Percentiles rank a stretch among this genome's conserved stretches.
These are phyloP conservation scores for Suricata suricatta DNA, from an alignment of 2,113 vertebrate species.

Conservation along the genomic window DNA sequence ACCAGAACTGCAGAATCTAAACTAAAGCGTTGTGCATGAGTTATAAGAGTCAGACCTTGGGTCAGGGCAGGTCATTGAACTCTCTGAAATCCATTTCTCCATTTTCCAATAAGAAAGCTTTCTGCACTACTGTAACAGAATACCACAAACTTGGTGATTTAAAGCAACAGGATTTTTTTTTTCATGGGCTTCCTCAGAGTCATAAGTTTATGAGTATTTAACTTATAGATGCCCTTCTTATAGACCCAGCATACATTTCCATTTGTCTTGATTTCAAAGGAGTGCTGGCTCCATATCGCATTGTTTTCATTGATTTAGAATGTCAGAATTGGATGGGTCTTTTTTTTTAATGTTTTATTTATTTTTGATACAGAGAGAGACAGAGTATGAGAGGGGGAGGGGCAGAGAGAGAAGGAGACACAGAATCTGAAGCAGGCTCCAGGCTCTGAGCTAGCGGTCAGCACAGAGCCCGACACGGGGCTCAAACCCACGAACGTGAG, in stretches of 20 bases:
- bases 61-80: neutral
- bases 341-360: too few species aligned
- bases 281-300: accelerated
- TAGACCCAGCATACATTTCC: neutral
- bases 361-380: too few species aligned
- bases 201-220: neutral
- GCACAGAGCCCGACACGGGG: too few species aligned
- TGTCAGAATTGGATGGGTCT: too few species aligned
- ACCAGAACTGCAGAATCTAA: neutral
- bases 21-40: too few species aligned
- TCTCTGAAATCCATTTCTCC: neutral
- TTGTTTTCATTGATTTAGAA: neutral
- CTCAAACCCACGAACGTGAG: too few species aligned
- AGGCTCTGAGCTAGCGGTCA: too few species aligned
- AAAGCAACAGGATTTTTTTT: neutral
- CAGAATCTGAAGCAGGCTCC: too few species aligned
- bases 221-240: neutral
- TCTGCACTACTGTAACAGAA: neutral
- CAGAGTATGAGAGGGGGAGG: too few species aligned
- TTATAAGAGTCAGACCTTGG: neutral
- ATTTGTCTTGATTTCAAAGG: neutral
- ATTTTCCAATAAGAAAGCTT: neutral
- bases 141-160: neutral
- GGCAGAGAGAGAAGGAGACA: too few species aligned
- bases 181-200: neutral